phyloP scores from a whole-genome alignment of 2,113 vertebrate species.

The Holacanthus passer region DNA sequence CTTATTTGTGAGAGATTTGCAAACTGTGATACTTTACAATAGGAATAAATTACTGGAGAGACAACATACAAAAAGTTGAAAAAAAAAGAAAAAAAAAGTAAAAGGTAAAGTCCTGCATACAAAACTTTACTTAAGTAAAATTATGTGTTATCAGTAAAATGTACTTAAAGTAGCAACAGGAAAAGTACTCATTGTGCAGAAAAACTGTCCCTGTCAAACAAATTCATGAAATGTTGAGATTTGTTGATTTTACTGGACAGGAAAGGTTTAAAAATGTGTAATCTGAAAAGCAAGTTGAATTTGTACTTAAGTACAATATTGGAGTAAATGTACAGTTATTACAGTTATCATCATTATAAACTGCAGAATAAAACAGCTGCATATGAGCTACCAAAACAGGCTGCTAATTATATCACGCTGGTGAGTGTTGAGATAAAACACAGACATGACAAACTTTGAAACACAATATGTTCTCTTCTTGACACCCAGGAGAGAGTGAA shows the following conservation, averaged over 20 bases:
- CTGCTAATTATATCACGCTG: constrained; percentile 22
- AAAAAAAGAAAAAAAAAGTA: no score
- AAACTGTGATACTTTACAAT: background rate
- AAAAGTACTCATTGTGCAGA: no score
- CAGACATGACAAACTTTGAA: constrained; percentile 45
- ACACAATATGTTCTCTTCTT: constrained; percentile 52
- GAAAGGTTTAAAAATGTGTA: background rate
- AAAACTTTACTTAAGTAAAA: no score
- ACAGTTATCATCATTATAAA: no score
- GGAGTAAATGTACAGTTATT: background rate
- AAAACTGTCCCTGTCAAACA: no score
- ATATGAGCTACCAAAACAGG: background rate
- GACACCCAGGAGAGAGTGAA: constrained; percentile 71
- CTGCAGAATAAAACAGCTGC: constrained; percentile 11
- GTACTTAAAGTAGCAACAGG: no score
- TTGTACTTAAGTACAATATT: background rate
- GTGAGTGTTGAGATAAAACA: constrained; percentile 26
- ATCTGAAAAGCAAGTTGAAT: background rate
- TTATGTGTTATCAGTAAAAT: no score
- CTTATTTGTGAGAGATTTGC: background rate
- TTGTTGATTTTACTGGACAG: background rate
- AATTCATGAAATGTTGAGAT: background rate
- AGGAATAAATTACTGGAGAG: background rate
- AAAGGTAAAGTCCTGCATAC: no score
- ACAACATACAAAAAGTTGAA: background rate